phyloP scores from a whole-genome alignment of 2,888 invertebrate genomes.

The Stenodera caucasica region DNA sequence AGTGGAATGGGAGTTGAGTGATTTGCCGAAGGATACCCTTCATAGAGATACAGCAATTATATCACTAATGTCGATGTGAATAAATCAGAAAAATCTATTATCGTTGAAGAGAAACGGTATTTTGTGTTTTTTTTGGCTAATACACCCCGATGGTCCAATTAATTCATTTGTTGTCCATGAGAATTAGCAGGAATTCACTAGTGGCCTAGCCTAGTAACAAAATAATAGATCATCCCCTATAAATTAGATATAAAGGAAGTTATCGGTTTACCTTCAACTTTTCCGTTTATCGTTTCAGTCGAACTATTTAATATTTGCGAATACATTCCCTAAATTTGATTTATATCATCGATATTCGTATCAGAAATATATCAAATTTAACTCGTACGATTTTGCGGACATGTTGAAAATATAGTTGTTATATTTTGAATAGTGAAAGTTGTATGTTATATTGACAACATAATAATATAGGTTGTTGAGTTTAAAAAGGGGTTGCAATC shows the following conservation, averaged over 20 bases:
- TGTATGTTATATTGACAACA: constrained; percentile 25
- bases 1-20: constrained; percentile 1
- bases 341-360: background rate
- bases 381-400: constrained; percentile 4
- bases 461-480: constrained; percentile 18
- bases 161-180: background rate
- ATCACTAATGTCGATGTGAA: too few relatives aligned
- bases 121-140: background rate
- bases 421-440: constrained; percentile 22
- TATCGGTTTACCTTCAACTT: background rate
- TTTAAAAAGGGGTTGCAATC: constrained; percentile 15
- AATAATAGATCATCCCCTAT: background rate
- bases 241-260: background rate
- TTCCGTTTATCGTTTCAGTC: background rate
- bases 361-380: background rate
- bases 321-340: too few relatives aligned
- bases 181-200: background rate
- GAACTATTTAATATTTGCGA: background rate
- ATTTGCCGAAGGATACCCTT: background rate
- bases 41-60: background rate
- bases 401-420: constrained; percentile 14
- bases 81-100: too few relatives aligned
- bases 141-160: background rate
- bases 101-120: too few relatives aligned
- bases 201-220: background rate